Base-by-base conservation (phyloP, 2,888 invertebrate genomes). In the Drosophila sordidula region DNA sequence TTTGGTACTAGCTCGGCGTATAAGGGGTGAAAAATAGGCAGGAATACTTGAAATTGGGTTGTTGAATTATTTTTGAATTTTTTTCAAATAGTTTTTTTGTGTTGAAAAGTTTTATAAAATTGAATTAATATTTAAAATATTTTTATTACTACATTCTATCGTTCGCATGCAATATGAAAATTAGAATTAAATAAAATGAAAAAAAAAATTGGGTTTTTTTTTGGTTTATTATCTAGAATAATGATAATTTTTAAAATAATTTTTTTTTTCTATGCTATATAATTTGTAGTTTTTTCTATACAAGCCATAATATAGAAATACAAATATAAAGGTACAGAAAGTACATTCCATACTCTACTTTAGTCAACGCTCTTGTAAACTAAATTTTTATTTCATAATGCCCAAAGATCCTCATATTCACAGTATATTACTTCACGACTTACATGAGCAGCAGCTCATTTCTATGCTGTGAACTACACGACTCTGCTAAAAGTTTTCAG, bases 401-500 rank as follows among this genome's bases (percentile, higher is more conserved):
- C 51, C 11, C 8, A 50, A 34, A 62, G 45, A 57, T 76, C 22
- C n/a, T 26, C 6, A 34, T 41, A 55, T 75, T 61, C 45, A 46
- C 64, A 63, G 46, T 32, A 38, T 42, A 45, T 74, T 74, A 78
- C 52, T 73, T 57, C 59, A 78, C 70, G 50, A 34, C 25, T 29
- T 32, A 49, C 38, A 39, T 49, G 36, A 34, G 39, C 14, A 16
- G 16, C 18, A 51, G 44, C 29, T 44, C 34, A 26, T 47, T 59
- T 50, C 36, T 22, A 69, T 69, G 75, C 61, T 75, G 79, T 75
- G 75, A 78, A 75, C 66, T 65, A 56, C 51, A 47, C 56, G 55
- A 42, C 38, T 44, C 34, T 46, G 39, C 42, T 34, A 25, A 47
- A 44, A 54, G 14, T 36, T 45, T 55, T 54, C 39, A 55, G 41